Evolutionary conservation across 2,113 vertebrate genomes (phyloP), one percentile per base, ranked within the genome.

Genomic region (Paraplagusia blochii): DNA sequence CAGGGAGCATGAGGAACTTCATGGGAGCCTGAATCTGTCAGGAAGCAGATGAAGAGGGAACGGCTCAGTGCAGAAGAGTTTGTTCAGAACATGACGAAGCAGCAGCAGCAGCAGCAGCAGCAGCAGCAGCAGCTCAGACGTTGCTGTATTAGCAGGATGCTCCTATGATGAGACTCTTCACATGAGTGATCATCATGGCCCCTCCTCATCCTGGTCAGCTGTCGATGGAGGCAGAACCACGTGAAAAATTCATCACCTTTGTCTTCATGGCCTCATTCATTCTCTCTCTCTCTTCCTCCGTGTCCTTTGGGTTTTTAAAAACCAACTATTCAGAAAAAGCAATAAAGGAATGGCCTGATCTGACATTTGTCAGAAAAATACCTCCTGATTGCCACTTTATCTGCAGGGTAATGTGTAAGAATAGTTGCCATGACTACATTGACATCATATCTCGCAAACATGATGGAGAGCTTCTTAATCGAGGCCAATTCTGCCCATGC

Each of bases 401-500:
- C 83, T 81, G 85, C 87, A 81, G 53, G 33, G 60, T 2, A 89
- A 89, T 88, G 90, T 91, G 88, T 90, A 90, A 90, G 87, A 92
- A 90, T 89, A 76, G 94, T 96, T 93, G 89, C 92, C 91, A 94
- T 93, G 91, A 90, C 89, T 88, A 95, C 88, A 70, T 65, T 94
- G 92, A 95, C 93, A 92, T 94, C 88, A 91, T 87, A 78, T 85
- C 88, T 86, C 74, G 88, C 71, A 81, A 90, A 88, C 87, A 85
- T 86, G 84, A 87, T 77, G 88, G 87, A 83, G 85, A 85, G 90
- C 88, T 91, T 84, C 85, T 89, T 87, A 90, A 91, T 87, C 83
- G 73, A 63, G 63, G 63, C 43, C 60, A 65, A 63, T 7, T 53
- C 53, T 35, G 45, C 57, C 69, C 76, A 53, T 33, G 57, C 63